Conservation (phyloP, 35 echinoderm and acorn worm species). For the Diadema setosum region DNA sequence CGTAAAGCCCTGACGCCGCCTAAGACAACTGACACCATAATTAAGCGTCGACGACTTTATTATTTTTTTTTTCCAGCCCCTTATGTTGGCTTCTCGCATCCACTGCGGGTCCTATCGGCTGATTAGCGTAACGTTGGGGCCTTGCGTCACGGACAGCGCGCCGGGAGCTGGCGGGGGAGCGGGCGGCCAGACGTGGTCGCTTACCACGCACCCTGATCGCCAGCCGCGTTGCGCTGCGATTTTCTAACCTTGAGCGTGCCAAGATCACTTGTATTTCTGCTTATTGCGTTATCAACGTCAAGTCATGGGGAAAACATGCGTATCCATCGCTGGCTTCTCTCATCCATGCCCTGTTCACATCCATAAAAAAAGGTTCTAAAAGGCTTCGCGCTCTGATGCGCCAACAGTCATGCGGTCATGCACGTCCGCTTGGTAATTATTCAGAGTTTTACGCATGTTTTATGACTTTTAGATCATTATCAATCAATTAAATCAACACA, state of each 20-base stretch:
- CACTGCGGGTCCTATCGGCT: background rate
- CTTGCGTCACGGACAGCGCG: background rate
- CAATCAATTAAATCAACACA: too few relatives aligned
- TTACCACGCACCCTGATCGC: background rate
- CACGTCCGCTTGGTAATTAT: too few relatives aligned
- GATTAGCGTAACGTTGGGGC: background rate
- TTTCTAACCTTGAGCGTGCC: slow-evolving; percentile 10
- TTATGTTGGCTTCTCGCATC: background rate
- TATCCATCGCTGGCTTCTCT: too few relatives aligned
- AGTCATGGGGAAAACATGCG: background rate
- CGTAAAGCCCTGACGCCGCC: background rate
- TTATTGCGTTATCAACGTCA: background rate
- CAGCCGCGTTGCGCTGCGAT: background rate
- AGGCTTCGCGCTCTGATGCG: too few relatives aligned
- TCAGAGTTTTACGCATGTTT: too few relatives aligned
- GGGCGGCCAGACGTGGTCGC: background rate
- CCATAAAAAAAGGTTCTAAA: too few relatives aligned
- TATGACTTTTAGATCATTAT: too few relatives aligned
- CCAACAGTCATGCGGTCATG: too few relatives aligned
- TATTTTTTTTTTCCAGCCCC: background rate
- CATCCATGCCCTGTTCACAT: too few relatives aligned
- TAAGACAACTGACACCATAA: background rate
- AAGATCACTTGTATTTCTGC: slow-evolving; percentile 7
- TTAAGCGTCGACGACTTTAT: background rate
- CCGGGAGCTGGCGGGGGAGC: background rate